A percentile compares a stretch with the other conserved stretches of the same genome.
Evolutionary conservation across 2,797 vertebrate genomes (phyloP).

Genomic region (Liasis olivaceus): DNA sequence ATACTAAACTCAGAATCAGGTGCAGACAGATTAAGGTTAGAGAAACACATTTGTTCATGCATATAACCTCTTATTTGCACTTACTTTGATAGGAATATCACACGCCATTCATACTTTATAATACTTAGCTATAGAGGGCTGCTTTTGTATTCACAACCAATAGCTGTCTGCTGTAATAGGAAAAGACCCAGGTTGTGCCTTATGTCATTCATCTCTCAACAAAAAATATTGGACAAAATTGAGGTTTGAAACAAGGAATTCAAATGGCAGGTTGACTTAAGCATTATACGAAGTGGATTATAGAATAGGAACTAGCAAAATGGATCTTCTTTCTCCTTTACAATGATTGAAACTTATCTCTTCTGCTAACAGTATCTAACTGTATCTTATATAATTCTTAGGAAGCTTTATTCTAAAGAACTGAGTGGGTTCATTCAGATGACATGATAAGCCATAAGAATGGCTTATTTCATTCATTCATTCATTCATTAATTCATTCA

Average conservation of each 20-base stretch:
- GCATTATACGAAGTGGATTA: background rate
- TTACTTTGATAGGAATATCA: conserved; percentile 43
- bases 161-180: conserved; percentile 10
- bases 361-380: background rate
- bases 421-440: background rate
- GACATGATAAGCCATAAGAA: background rate
- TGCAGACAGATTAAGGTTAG: background rate
- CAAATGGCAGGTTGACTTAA: background rate
- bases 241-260: background rate
- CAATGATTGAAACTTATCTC: background rate
- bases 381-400: background rate
- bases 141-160: conserved; percentile 13
- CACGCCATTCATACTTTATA: conserved; percentile 38
- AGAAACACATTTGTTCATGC: conserved; percentile 22
- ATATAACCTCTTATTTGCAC: conserved; percentile 40
- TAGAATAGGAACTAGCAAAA: background rate
- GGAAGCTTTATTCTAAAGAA: background rate
- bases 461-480: background rate
- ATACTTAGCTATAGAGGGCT: conserved; percentile 5
- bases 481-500: background rate
- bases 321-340: background rate
- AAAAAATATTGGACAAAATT: background rate
- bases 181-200: background rate
- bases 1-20: background rate
- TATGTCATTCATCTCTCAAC: background rate